phyloP scores from a whole-genome alignment of 2,888 invertebrate genomes.

The Xanthia icteritia region DNA sequence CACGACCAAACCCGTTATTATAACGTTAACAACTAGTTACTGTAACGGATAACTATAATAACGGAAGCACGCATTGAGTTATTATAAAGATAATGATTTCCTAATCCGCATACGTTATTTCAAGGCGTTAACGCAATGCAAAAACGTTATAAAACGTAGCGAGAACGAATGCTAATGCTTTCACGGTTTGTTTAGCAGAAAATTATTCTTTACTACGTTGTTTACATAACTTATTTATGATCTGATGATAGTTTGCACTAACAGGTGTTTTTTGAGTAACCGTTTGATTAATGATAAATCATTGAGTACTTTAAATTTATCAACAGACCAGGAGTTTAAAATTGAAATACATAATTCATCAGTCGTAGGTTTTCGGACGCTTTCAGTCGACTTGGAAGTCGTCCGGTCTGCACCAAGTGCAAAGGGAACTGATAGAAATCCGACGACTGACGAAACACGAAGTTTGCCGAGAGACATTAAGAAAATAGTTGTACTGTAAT shows the following conservation, averaged over 20 bases:
- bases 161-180: slow-evolving; percentile 44
- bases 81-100: slow-evolving; percentile 54
- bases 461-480: too few relatives aligned
- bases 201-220: slow-evolving; percentile 28
- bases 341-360: too few relatives aligned
- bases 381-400: too few relatives aligned
- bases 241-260: slow-evolving; percentile 12
- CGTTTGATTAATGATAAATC: not conserved
- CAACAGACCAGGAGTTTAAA: not conserved
- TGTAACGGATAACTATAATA: slow-evolving; percentile 54
- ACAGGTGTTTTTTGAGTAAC: slow-evolving; percentile 5
- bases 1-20: slow-evolving; percentile 20
- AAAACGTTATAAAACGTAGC: slow-evolving; percentile 37
- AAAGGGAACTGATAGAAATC: too few relatives aligned
- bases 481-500: too few relatives aligned
- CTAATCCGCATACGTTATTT: slow-evolving; percentile 51
- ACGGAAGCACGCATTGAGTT: slow-evolving; percentile 53
- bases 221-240: slow-evolving; percentile 27
- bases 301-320: slow-evolving; percentile 1
- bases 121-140: slow-evolving; percentile 51
- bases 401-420: too few relatives aligned
- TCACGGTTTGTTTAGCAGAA: slow-evolving; percentile 40
- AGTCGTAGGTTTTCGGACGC: too few relatives aligned
- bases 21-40: slow-evolving; percentile 33
- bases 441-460: too few relatives aligned